phyloP scores from a whole-genome alignment of 2,113 vertebrate species.

The Phoxinus phoxinus region DNA sequence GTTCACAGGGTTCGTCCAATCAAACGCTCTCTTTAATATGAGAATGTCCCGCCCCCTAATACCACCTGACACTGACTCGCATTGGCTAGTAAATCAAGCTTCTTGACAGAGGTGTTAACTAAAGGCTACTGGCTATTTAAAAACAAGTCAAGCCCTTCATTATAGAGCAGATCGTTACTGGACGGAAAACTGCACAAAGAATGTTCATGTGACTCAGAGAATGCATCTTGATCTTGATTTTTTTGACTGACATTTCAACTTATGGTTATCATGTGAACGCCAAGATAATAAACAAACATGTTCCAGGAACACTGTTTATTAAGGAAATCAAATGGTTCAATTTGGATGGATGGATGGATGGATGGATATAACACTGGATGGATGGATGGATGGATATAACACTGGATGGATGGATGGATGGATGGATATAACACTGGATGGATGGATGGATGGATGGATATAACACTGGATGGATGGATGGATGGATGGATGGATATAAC shows the following conservation, averaged over 20 bases:
- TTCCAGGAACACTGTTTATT: too few species aligned
- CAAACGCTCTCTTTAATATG: neutral
- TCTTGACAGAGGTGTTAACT: neutral
- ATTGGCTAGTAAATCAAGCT: neutral
- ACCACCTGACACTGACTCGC: neutral
- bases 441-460: neutral
- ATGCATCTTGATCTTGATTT: neutral
- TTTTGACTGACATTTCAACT: neutral
- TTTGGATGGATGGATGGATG: neutral
- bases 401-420: neutral
- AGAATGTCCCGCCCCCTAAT: neutral
- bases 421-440: too few species aligned
- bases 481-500: neutral
- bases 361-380: neutral
- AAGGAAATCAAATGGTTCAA: too few species aligned
- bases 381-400: neutral
- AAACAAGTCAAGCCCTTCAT: neutral
- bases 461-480: neutral
- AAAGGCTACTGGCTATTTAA: neutral
- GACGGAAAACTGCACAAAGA: neutral
- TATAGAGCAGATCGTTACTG: neutral
- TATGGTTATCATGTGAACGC: neutral
- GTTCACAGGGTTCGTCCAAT: neutral
- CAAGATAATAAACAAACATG: neutral
- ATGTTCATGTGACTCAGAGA: neutral